A percentile compares a stretch with the other conserved stretches of the same genome.
Conservation (phyloP, 2,888 invertebrate genomes). For the Caenorhabditis sp. region DNA sequence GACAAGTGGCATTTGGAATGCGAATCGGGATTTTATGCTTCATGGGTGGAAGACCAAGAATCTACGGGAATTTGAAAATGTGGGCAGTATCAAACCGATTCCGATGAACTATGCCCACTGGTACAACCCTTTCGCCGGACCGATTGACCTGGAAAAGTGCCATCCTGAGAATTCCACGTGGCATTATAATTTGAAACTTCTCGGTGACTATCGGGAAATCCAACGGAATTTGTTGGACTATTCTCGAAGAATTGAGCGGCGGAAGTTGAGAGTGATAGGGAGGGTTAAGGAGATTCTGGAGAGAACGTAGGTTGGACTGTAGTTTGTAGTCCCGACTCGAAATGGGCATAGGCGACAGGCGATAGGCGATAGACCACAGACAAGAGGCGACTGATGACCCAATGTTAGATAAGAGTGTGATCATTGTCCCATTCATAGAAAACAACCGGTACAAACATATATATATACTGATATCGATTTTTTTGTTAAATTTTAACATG, state of each 20-base stretch:
- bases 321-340: not conserved
- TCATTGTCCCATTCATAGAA: no score
- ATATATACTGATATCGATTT: no score
- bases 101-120: conserved; percentile 6
- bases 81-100: conserved; percentile 14
- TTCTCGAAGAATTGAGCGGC: not conserved
- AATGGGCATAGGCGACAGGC: no score
- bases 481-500: not conserved
- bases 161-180: conserved; percentile 54
- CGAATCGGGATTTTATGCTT: conserved; percentile 61
- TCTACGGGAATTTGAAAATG: not conserved
- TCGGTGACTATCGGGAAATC: conserved; percentile 8
- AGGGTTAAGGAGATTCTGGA: conserved; percentile 6
- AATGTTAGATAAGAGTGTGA: no score
- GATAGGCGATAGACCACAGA: no score
- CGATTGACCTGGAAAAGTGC: conserved; percentile 42
- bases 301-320: not conserved
- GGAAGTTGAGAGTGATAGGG: not conserved
- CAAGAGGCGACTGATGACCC: no score
- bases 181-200: conserved; percentile 45
- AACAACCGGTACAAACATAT: no score
- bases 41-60: conserved; percentile 61
- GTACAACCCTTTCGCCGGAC: conserved; percentile 50
- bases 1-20: conserved; percentile 56
- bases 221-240: not conserved